Base-by-base conservation (phyloP, 2,797 vertebrate genomes). In the Sitta carolinensis region DNA sequence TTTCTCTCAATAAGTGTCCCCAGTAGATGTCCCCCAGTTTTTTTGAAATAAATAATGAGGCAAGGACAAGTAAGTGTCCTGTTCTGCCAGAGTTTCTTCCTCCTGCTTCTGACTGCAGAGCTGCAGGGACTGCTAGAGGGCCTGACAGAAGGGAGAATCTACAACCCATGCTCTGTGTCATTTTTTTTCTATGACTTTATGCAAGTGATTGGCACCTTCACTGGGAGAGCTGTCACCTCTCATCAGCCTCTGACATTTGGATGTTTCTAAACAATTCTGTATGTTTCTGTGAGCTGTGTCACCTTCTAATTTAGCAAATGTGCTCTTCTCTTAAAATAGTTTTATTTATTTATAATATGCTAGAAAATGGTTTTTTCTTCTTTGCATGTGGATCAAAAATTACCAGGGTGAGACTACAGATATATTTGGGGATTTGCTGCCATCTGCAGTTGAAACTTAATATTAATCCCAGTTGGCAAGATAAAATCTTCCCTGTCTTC, bases 401-500 rank as follows among this genome's bases (percentile, higher is more conserved):
- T 81, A 75, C 22, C 14, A 67, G 42, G 9, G 7, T 68, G 50
- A 89, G 61, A 40, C 25, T 48, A 17, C 32, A 77, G 61, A 47
- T 68, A 95, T 97, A 77, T 78, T 77, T 95, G n/a, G 47, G 92
- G 11, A 6, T 97, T 95, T 97, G 96, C 96, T 97, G 97, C 97
- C 97, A 95, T 83, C 97, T 97, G 84, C 95, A 89, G 97, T 85
- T 95, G 40, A 83, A 95, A 91, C 38, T 18, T 59, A 55, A 57
- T 74, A 93, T 81, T 85, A 83, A 74, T 70, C 8, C 10, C 34
- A 10, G 55, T 74, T 89, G 64, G 45, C 26, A 20, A 8, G 18
- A 32, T 36, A 26, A 34, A 77, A 15, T 34, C 19, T 30, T 75
- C 20, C 25, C 7, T 10, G 12, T 50, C 32, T 73, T 90, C 40